These are phyloP conservation scores for Dendrolimus houi DNA, from an alignment of 2,888 invertebrate genomes.

Conservation along the genomic window DNA sequence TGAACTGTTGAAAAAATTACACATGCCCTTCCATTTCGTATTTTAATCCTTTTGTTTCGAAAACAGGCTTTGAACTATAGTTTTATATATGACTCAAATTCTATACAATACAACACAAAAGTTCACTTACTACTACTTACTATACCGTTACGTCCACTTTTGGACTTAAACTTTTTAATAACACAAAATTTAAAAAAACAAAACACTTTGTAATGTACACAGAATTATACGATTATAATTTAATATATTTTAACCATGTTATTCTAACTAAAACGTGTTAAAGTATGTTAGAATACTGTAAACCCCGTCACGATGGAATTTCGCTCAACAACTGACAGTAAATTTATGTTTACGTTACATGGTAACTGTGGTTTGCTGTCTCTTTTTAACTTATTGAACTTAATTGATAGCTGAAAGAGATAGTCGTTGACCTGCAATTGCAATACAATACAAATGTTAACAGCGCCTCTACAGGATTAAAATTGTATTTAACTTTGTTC, in stretches of 20 bases:
- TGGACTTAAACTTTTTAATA: not conserved
- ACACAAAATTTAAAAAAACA: not conserved
- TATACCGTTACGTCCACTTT: not conserved
- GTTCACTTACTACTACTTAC: conserved; percentile 11
- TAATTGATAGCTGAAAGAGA: conserved; percentile 18
- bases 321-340: conserved; percentile 48
- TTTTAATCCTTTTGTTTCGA: conserved; percentile 29
- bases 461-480: conserved; percentile 14
- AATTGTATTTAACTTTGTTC: no score
- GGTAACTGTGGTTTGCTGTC: conserved; percentile 26
- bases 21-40: conserved; percentile 46
- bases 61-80: conserved; percentile 31
- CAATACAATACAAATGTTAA: conserved; percentile 13
- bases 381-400: conserved; percentile 15
- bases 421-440: conserved; percentile 21
- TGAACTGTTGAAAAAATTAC: conserved; percentile 30
- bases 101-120: conserved; percentile 6
- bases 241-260: not conserved
- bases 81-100: not conserved
- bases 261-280: conserved; percentile 10
- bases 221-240: not conserved
- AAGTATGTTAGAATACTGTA: conserved; percentile 2
- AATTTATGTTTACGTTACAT: conserved; percentile 54
- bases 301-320: conserved; percentile 44
- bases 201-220: not conserved